Percentiles rank a stretch among this genome's conserved stretches.
phyloP scores from a whole-genome alignment of 2,113 vertebrate genomes.

The Myiozetetes cayanensis region DNA sequence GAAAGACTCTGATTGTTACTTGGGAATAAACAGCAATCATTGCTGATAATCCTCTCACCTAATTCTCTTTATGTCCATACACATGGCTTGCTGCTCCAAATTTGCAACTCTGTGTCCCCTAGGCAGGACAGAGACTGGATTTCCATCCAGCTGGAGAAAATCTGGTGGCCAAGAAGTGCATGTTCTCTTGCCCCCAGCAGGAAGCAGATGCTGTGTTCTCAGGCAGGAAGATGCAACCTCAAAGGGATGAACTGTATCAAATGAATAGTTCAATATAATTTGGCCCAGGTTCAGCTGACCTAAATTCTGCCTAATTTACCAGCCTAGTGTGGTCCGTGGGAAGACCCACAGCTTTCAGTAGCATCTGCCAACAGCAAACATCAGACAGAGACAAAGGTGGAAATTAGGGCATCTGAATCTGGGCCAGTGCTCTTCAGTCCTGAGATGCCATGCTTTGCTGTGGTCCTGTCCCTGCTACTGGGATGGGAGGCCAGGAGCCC shows the following conservation, averaged over 20 bases:
- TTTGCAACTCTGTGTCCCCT: neutral
- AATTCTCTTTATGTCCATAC: neutral
- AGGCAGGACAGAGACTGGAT: neutral
- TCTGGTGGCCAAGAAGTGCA: neutral
- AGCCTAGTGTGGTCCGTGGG: neutral
- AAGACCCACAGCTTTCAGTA: conserved; percentile 41
- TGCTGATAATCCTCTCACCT: neutral
- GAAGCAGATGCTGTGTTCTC: neutral
- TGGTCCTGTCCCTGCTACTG: neutral
- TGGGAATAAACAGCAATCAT: neutral
- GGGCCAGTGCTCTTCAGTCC: neutral
- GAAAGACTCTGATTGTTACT: neutral
- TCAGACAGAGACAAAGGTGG: conserved; percentile 42
- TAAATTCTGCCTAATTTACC: conserved; percentile 42
- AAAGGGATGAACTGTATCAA: neutral
- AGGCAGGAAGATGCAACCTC: neutral
- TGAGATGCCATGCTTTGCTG: neutral
- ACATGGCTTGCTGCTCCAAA: rapidly evolving
- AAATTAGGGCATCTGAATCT: conserved; percentile 38
- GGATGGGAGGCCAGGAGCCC: neutral
- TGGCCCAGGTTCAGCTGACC: conserved; percentile 57
- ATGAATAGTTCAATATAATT: neutral
- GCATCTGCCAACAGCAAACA: conserved; percentile 24
- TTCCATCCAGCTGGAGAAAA: neutral
- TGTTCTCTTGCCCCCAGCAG: neutral